These are phyloP conservation scores for Mesaphorura yosii DNA, from an alignment of 1,140 invertebrate genomes.

Conservation along the genomic window DNA sequence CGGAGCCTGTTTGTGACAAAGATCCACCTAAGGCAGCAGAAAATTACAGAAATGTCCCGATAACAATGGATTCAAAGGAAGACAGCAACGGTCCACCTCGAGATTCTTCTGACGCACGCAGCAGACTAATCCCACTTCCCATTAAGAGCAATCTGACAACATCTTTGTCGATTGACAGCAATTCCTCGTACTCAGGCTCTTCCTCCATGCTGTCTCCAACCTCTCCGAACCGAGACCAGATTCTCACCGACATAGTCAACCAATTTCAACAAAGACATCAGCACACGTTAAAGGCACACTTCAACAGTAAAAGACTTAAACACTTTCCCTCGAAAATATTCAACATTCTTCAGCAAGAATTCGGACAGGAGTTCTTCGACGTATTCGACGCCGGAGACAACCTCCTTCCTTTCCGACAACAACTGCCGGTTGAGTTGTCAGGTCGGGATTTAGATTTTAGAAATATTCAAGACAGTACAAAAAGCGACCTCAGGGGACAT, in stretches of 20 bases:
- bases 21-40: not conserved
- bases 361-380: constrained; percentile 30
- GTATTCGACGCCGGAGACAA: constrained; percentile 24
- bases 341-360: constrained; percentile 28
- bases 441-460: too few species aligned
- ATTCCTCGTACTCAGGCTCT: constrained; percentile 26
- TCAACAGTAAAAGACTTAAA: not conserved
- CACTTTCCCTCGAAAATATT: constrained; percentile 31
- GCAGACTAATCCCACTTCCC: constrained; percentile 16
- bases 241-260: constrained; percentile 29
- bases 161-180: constrained; percentile 21
- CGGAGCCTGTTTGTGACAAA: not conserved
- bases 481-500: too few species aligned
- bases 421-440: not conserved
- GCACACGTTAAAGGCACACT: constrained; percentile 10
- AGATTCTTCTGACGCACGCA: too few species aligned
- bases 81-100: not conserved
- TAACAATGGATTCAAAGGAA: not conserved
- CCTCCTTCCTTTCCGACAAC: not conserved
- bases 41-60: too few species aligned
- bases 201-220: constrained; percentile 29
- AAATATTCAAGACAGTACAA: too few species aligned
- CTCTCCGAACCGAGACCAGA: constrained; percentile 26
- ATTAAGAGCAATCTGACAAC: constrained; percentile 19
- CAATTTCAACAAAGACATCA: constrained; percentile 20